Conservation (phyloP, 2,797 vertebrate species). For the Peromyscus nudipes region DNA sequence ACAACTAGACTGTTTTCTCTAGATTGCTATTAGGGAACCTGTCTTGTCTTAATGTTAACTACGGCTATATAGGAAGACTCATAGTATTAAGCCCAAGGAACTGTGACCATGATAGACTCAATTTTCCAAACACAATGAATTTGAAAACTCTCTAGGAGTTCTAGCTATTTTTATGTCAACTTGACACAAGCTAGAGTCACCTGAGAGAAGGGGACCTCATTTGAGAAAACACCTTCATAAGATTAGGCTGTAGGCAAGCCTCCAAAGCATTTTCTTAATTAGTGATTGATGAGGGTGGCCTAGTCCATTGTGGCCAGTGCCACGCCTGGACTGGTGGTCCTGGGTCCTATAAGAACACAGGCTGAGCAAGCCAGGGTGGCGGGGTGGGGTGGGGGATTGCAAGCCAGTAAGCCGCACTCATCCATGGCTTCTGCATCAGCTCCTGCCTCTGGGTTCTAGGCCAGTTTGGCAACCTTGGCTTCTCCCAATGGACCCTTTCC, state of each 20-base stretch:
- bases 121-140: constrained; percentile 9
- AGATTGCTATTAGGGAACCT: background rate
- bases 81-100: background rate
- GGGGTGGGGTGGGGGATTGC: background rate
- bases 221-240: background rate
- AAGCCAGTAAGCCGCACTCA: background rate
- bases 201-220: background rate
- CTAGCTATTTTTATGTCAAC: background rate
- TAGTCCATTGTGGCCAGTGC: background rate
- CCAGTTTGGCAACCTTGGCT: background rate
- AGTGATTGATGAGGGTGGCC: background rate
- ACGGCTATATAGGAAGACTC: background rate
- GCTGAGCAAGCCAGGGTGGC: background rate
- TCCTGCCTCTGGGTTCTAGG: background rate
- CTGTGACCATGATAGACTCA: background rate
- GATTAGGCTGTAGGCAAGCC: background rate
- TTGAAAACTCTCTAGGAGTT: background rate
- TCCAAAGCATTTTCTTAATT: background rate
- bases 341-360: background rate
- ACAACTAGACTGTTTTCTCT: background rate
- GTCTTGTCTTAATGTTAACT: background rate
- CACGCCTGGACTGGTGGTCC: background rate
- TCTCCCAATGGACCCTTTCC: background rate
- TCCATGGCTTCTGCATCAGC: background rate
- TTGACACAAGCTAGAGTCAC: background rate